Conservation (phyloP, 2,797 vertebrate genomes). For the Microchirus variegatus region DNA sequence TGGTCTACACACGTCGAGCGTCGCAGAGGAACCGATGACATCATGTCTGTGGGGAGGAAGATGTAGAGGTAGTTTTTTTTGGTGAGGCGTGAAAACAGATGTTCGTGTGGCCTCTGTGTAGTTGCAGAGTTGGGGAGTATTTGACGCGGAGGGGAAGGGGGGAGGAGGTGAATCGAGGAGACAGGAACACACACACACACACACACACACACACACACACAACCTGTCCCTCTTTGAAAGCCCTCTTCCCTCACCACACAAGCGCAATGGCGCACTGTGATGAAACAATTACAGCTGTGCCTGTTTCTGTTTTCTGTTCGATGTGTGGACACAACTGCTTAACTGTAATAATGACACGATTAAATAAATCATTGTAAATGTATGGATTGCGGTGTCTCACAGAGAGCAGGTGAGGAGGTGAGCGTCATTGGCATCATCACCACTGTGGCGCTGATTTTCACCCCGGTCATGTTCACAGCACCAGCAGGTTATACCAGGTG, state of each 20-base stretch:
- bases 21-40: slow-evolving; percentile 74
- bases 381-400: too few species aligned
- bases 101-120: slow-evolving; percentile 69
- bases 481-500: slow-evolving; percentile 77
- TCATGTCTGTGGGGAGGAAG: slow-evolving; percentile 71
- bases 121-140: slow-evolving; percentile 68
- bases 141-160: slow-evolving; percentile 35
- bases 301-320: slow-evolving; percentile 34
- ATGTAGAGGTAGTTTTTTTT: too few species aligned
- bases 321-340: slow-evolving; percentile 4
- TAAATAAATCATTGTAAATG: too few species aligned
- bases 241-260: slow-evolving; percentile 41
- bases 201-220: slow-evolving; percentile 3
- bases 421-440: slow-evolving; percentile 52
- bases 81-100: slow-evolving; percentile 73
- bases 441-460: slow-evolving; percentile 62
- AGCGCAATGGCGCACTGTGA: slow-evolving; percentile 67
- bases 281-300: slow-evolving; percentile 48
- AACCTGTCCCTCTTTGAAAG: not conserved
- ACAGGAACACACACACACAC: slow-evolving; percentile 28
- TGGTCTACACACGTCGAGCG: slow-evolving; percentile 40
- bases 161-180: slow-evolving; percentile 57
- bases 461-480: slow-evolving; percentile 63
- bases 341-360: too few species aligned
- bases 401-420: not conserved